Percentiles rank a stretch among this genome's conserved stretches.
These are phyloP conservation scores for Netelia inedita DNA, from an alignment of 2,888 invertebrate genomes.

Conservation along the genomic window DNA sequence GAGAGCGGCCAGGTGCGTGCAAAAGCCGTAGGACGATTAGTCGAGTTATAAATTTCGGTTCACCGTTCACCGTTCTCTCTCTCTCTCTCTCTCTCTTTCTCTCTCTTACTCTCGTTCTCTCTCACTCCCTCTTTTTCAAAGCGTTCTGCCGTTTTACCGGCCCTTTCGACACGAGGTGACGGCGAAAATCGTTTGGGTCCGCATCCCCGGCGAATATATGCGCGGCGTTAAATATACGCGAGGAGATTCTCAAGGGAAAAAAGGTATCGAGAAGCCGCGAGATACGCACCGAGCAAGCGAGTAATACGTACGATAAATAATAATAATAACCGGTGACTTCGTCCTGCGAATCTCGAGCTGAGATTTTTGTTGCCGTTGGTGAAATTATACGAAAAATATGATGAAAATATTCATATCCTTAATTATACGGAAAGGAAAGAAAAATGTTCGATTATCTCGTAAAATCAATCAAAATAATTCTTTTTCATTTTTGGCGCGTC, in stretches of 20 bases:
- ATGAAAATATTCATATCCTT: too few relatives aligned
- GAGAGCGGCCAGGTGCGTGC: constrained; percentile 80
- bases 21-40: constrained; percentile 78
- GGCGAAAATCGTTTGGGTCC: constrained; percentile 53
- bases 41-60: constrained; percentile 82
- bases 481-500: too few relatives aligned
- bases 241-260: constrained; percentile 2
- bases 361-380: too few relatives aligned
- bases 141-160: constrained; percentile 4
- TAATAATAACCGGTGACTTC: background rate
- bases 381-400: too few relatives aligned
- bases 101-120: constrained; percentile 20
- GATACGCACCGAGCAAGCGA: constrained; percentile 7
- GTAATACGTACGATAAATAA: background rate
- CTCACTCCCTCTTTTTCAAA: background rate
- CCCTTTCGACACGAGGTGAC: constrained; percentile 50
- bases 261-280: constrained; percentile 7
- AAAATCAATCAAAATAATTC: too few relatives aligned
- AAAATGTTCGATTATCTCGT: too few relatives aligned
- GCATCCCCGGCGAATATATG: background rate
- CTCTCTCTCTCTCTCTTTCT: constrained; percentile 16
- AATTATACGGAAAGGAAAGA: too few relatives aligned
- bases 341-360: background rate
- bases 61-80: constrained; percentile 69
- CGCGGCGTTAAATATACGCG: constrained; percentile 26